Percentiles rank a stretch among this genome's conserved stretches.
These are phyloP conservation scores for Colinus virginianus DNA, from an alignment of 2,113 vertebrate genomes.

Conservation along the genomic window DNA sequence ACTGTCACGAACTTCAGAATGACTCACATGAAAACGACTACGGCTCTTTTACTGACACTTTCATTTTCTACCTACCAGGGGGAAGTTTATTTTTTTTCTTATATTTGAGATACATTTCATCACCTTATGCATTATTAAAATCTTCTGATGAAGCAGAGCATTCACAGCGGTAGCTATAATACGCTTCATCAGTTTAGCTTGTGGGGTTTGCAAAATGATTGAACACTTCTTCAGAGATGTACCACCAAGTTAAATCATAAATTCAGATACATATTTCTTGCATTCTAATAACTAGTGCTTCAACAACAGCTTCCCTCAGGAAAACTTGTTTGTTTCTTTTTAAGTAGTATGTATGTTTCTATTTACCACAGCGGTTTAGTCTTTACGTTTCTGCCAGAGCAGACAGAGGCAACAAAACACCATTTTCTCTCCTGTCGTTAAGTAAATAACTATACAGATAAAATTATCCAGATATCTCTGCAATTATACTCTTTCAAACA, in stretches of 20 bases:
- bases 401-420: not conserved
- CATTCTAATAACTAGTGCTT: not conserved
- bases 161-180: not conserved
- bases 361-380: not conserved
- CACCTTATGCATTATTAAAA: conserved; percentile 1
- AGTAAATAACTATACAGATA: not conserved
- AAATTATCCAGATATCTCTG: not conserved
- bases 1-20: not conserved
- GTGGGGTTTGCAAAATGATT: not conserved
- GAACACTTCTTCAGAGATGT: not conserved
- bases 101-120: not conserved
- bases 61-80: not conserved
- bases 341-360: not conserved
- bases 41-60: not conserved
- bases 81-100: not conserved
- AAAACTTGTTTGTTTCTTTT: not conserved
- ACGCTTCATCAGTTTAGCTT: not conserved
- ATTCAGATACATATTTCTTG: not conserved
- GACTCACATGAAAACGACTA: fast-evolving
- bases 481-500: not conserved
- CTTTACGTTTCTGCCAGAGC: not conserved
- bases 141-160: not conserved
- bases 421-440: not conserved
- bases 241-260: not conserved
- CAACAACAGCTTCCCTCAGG: not conserved